Conservation (phyloP, 1,140 invertebrate genomes). For the Sarcophaga peregrina region DNA sequence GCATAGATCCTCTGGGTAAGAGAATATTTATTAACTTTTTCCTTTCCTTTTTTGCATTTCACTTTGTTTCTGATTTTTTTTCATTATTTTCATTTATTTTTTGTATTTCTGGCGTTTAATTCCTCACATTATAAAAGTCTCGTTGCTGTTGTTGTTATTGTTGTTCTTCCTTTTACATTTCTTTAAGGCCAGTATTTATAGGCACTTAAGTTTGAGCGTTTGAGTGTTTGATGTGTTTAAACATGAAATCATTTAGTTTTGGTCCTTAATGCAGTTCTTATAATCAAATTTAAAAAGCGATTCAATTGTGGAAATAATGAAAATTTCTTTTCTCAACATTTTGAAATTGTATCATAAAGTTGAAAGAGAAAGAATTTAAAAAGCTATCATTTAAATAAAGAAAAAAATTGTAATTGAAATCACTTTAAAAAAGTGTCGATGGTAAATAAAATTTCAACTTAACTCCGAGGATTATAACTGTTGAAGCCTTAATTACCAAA, state of each 20-base stretch:
- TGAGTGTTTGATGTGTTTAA: not conserved
- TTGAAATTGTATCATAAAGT: not conserved
- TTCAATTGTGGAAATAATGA: conserved; percentile 38
- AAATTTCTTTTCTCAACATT: conserved; percentile 3
- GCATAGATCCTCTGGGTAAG: conserved; percentile 64
- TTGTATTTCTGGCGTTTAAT: conserved; percentile 12
- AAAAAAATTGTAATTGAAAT: no score
- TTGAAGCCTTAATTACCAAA: no score
- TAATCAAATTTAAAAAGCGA: conserved; percentile 27
- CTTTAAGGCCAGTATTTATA: not conserved
- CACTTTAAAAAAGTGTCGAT: no score
- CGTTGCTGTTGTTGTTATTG: not conserved
- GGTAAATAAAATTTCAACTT: no score
- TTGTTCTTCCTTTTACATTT: not conserved
- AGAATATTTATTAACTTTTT: conserved; percentile 33
- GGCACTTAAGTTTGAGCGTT: not conserved
- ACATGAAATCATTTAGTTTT: not conserved
- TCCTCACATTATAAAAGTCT: not conserved
- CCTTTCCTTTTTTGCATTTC: not conserved
- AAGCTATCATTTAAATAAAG: not conserved
- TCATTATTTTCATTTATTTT: conserved; percentile 16
- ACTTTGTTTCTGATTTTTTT: not conserved
- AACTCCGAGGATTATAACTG: no score
- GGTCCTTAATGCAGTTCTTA: conserved; percentile 29
- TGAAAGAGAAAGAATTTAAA: not conserved